Conservation (phyloP, 2,113 vertebrate species). For the Romanogobio albipinnatus region DNA sequence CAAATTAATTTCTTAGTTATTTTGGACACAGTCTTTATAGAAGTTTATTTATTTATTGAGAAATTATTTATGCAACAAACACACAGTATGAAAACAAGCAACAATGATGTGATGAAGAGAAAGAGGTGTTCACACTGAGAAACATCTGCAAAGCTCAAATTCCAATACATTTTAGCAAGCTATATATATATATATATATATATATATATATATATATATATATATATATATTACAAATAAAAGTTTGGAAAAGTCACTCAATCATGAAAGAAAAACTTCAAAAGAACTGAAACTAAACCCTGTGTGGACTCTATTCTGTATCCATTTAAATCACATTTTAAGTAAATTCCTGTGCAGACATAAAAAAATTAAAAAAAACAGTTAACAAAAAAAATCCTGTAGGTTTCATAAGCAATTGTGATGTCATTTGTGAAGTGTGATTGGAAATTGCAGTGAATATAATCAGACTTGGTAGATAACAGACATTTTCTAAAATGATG, state of each 20-base stretch:
- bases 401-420: background rate
- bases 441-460: background rate
- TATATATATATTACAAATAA: background rate
- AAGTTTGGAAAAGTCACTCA: constrained; percentile 26
- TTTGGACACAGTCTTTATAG: background rate
- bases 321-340: background rate
- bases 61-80: background rate
- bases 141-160: background rate
- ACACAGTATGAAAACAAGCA: background rate
- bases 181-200: background rate
- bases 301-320: background rate
- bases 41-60: background rate
- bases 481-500: background rate
- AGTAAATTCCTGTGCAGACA: background rate
- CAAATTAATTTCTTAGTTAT: background rate
- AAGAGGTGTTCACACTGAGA: background rate
- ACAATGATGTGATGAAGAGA: background rate
- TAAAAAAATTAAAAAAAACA: background rate
- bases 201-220: background rate
- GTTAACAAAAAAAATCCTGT: too few relatives aligned
- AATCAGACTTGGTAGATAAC: background rate
- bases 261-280: constrained; percentile 15
- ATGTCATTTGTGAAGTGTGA: background rate
- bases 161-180: background rate
- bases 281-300: background rate